These are phyloP conservation scores for Lagria hirta DNA, from an alignment of 2,888 invertebrate species.

Conservation along the genomic window DNA sequence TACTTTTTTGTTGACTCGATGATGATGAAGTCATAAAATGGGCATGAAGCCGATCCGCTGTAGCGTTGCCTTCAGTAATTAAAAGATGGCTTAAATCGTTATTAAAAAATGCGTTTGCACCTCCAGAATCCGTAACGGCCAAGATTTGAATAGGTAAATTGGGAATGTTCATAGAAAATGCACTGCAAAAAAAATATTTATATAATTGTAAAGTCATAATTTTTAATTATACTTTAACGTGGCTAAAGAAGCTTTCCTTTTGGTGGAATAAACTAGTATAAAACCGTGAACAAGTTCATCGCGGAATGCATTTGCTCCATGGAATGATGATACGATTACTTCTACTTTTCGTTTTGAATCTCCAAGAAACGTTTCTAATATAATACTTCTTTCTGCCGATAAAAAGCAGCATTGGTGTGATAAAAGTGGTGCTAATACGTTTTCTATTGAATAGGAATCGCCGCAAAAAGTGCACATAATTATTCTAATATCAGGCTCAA, in stretches of 20 bases:
- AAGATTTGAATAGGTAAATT: slow-evolving; percentile 92
- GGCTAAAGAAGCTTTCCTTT: slow-evolving; percentile 90
- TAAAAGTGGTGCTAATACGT: slow-evolving; percentile 83
- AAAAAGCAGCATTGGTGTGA: slow-evolving; percentile 85
- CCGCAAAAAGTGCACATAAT: slow-evolving; percentile 97
- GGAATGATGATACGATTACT: slow-evolving; percentile 91
- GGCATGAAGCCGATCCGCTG: slow-evolving; percentile 85
- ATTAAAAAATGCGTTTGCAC: slow-evolving; percentile 86
- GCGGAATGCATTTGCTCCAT: slow-evolving; percentile 88
- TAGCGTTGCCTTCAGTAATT: slow-evolving; percentile 90
- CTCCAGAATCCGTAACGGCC: slow-evolving; percentile 88
- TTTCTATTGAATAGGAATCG: slow-evolving; percentile 88
- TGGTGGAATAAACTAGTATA: slow-evolving; percentile 91
- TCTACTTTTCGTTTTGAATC: slow-evolving; percentile 87
- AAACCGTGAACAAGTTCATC: slow-evolving; percentile 94
- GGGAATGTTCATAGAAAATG: slow-evolving; percentile 90
- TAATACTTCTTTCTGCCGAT: slow-evolving; percentile 83
- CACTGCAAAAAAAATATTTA: slow-evolving; percentile 58
- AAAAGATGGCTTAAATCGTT: slow-evolving; percentile 87
- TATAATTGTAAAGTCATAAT: too few species aligned
- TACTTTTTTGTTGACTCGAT: slow-evolving; percentile 84
- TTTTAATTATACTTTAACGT: slow-evolving; percentile 74
- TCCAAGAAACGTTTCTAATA: slow-evolving; percentile 89
- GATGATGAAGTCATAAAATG: slow-evolving; percentile 91
- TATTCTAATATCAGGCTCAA: slow-evolving; percentile 85